These are phyloP conservation scores for Nerophis lumbriciformis DNA, from an alignment of 2,113 vertebrate species.

Conservation along the genomic window DNA sequence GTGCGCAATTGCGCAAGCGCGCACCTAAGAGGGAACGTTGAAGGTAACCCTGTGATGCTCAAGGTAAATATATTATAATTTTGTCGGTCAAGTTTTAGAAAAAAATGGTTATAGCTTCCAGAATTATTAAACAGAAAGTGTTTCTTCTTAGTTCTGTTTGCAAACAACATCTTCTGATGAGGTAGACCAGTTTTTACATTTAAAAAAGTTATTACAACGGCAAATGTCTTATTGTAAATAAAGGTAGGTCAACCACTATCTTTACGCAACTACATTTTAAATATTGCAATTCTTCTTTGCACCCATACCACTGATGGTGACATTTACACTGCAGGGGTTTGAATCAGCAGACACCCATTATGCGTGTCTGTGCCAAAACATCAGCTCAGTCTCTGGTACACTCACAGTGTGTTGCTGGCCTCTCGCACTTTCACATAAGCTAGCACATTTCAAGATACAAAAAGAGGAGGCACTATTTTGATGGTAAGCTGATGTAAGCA, in stretches of 20 bases:
- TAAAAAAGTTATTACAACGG: background rate
- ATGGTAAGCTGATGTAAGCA: background rate
- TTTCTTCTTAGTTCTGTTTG: no score
- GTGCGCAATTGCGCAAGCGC: no score
- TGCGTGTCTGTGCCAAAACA: background rate
- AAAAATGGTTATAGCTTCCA: no score
- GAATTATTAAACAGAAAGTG: no score
- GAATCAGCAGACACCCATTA: conserved; percentile 20
- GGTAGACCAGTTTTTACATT: no score
- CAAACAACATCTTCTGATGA: no score
- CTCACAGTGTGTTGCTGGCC: background rate
- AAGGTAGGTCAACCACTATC: background rate
- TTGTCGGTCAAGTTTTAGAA: no score
- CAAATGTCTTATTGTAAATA: background rate
- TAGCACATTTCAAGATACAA: background rate
- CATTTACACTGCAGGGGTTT: conserved; percentile 27
- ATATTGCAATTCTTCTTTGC: background rate
- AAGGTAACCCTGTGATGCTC: no score
- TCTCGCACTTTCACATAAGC: background rate
- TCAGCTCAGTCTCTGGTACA: conserved; percentile 1
- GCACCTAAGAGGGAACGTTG: no score
- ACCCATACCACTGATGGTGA: conserved; percentile 10
- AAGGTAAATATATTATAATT: no score
- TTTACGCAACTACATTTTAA: conserved; percentile 5
- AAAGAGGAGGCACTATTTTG: no score